Percentiles rank a stretch among this genome's conserved stretches.
phyloP scores from a whole-genome alignment of 1,140 invertebrate species.

The Leptestheria dahalacensis region DNA sequence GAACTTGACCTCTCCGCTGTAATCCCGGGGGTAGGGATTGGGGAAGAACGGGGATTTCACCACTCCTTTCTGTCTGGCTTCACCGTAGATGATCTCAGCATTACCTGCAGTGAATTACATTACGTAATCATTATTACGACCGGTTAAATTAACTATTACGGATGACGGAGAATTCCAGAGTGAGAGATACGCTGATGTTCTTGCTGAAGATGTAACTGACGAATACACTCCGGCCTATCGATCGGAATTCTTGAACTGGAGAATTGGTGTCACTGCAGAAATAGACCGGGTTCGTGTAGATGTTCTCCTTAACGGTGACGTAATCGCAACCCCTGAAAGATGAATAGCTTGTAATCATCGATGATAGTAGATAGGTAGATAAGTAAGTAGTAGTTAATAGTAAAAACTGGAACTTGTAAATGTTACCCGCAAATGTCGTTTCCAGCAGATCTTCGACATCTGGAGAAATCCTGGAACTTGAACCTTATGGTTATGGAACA shows the following conservation, averaged over 20 bases:
- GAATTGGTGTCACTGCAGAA: slow-evolving; percentile 27
- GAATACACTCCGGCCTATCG: slow-evolving; percentile 42
- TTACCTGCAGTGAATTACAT: no score
- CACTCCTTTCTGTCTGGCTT: slow-evolving; percentile 24
- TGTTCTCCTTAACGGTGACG: slow-evolving; percentile 6
- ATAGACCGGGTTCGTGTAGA: slow-evolving; percentile 23
- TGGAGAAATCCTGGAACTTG: slow-evolving; percentile 29
- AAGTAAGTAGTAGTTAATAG: background rate
- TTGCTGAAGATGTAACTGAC: slow-evolving; percentile 45
- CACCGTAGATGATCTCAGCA: slow-evolving; percentile 36
- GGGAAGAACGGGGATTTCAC: slow-evolving; percentile 53
- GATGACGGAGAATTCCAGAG: slow-evolving; percentile 45
- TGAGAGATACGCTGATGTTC: slow-evolving; percentile 45
- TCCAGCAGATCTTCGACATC: slow-evolving; percentile 8
- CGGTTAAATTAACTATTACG: slow-evolving; percentile 33
- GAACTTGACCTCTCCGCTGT: slow-evolving; percentile 47
- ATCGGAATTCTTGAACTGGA: slow-evolving; percentile 32
- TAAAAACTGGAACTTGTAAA: background rate
- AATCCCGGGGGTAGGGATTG: slow-evolving; percentile 46
- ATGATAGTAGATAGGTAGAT: background rate
- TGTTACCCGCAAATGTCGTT: background rate
- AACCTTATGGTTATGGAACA: slow-evolving; percentile 48
- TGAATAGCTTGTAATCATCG: no score
- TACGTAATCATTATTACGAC: no score
- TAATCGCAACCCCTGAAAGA: slow-evolving; percentile 6